Conservation (phyloP, 2,113 vertebrate genomes). For the Ariopsis seemanni region DNA sequence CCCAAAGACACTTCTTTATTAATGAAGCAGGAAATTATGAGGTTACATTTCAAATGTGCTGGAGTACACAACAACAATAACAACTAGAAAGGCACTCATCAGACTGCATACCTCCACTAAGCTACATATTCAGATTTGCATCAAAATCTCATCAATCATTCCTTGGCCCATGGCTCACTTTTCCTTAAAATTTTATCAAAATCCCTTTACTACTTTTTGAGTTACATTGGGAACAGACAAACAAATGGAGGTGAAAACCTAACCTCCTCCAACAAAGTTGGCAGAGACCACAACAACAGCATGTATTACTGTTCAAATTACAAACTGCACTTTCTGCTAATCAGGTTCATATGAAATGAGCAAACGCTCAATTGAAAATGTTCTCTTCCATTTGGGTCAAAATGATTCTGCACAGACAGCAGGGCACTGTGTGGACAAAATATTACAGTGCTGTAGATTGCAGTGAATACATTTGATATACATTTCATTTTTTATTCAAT, state of each 20-base stretch:
- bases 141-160: too few relatives aligned
- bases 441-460: neutral
- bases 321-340: neutral
- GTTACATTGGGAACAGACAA: too few relatives aligned
- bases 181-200: too few relatives aligned
- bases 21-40: neutral
- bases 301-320: neutral
- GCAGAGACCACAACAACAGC: neutral
- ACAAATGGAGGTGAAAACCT: too few relatives aligned
- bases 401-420: neutral
- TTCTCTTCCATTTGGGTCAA: neutral
- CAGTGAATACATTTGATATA: neutral
- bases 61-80: neutral
- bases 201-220: too few relatives aligned
- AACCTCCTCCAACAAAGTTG: too few relatives aligned
- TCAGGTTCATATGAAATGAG: neutral
- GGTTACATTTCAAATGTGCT: neutral
- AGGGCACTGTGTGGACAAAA: neutral
- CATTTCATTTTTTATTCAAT: neutral
- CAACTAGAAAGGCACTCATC: too few relatives aligned
- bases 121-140: too few relatives aligned
- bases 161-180: too few relatives aligned
- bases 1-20: neutral
- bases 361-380: neutral
- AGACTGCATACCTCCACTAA: too few relatives aligned